A percentile compares a stretch with the other conserved stretches of the same genome.
Evolutionary conservation across 2,113 vertebrate species (phyloP).

Genomic region (Phaethornis superciliosus): DNA sequence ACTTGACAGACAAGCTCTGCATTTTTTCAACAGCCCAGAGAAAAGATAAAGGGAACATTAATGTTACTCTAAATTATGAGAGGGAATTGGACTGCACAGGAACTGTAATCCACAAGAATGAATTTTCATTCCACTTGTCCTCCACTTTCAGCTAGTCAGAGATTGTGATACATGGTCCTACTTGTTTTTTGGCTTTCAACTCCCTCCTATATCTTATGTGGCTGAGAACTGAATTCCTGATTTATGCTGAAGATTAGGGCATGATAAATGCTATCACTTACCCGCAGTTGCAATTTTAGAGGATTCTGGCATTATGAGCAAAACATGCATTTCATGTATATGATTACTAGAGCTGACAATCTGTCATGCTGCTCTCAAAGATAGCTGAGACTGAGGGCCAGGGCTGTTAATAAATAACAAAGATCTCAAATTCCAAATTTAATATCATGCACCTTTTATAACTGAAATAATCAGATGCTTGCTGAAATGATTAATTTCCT

Average conservation of each 20-base stretch:
- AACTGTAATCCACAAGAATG: slow-evolving; percentile 52
- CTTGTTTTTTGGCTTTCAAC: slow-evolving; percentile 51
- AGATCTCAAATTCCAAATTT: slow-evolving; percentile 18
- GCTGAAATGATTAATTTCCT: not conserved
- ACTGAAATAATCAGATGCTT: not conserved
- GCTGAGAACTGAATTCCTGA: slow-evolving; percentile 32
- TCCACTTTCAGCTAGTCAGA: slow-evolving; percentile 45
- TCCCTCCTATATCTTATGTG: slow-evolving; percentile 36
- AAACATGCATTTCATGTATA: slow-evolving; percentile 7
- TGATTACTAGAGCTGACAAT: not conserved
- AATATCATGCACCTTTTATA: not conserved
- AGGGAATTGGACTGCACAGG: slow-evolving; percentile 54
- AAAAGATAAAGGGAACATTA: slow-evolving; percentile 49
- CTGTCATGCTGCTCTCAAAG: slow-evolving; percentile 23
- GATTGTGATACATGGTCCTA: slow-evolving; percentile 50
- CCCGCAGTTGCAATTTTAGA: not conserved
- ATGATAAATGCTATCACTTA: slow-evolving; percentile 12
- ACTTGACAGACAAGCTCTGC: slow-evolving; percentile 70
- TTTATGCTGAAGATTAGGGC: slow-evolving; percentile 24
- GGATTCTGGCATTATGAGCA: slow-evolving; percentile 38
- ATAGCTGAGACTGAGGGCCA: not conserved
- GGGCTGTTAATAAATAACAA: slow-evolving; percentile 31
- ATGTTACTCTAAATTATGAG: slow-evolving; percentile 60
- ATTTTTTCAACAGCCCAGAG: slow-evolving; percentile 59
- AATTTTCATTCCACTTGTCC: slow-evolving; percentile 60